phyloP scores from a whole-genome alignment of 2,113 vertebrate species.

The Vombatus ursinus region DNA sequence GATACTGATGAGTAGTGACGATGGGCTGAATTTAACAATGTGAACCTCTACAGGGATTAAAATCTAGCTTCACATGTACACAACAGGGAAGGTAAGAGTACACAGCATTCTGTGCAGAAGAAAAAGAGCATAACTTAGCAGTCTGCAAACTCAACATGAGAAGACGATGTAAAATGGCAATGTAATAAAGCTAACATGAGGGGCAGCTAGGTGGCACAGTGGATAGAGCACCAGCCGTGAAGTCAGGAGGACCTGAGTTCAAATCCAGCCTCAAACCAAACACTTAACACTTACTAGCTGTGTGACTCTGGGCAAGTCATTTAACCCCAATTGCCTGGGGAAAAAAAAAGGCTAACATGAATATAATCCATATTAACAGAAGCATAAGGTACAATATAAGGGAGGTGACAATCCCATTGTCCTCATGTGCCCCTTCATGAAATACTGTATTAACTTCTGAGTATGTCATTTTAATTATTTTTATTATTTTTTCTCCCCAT shows the following conservation, averaged over 20 bases:
- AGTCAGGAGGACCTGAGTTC: too few relatives aligned
- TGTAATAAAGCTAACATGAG: neutral
- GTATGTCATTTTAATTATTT: neutral
- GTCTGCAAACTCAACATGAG: neutral
- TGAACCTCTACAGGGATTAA: neutral
- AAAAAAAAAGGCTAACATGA: neutral
- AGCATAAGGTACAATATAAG: neutral
- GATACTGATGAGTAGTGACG: neutral
- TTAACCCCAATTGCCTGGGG: too few relatives aligned
- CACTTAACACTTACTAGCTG: too few relatives aligned
- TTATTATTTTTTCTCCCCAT: too few relatives aligned
- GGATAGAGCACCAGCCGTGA: too few relatives aligned
- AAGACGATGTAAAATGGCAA: neutral
- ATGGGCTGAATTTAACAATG: slow-evolving; percentile 30
- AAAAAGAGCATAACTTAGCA: neutral
- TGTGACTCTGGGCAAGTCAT: too few relatives aligned
- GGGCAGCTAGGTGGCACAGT: too few relatives aligned
- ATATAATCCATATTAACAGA: neutral
- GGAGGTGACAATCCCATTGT: neutral
- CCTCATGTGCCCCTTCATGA: neutral
- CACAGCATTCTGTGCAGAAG: neutral
- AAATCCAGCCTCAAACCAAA: too few relatives aligned
- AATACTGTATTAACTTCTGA: neutral
- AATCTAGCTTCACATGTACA: neutral
- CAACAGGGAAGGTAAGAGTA: neutral